phyloP scores from a whole-genome alignment of 1,140 invertebrate species.

The Lepidotrigona ventralis region DNA sequence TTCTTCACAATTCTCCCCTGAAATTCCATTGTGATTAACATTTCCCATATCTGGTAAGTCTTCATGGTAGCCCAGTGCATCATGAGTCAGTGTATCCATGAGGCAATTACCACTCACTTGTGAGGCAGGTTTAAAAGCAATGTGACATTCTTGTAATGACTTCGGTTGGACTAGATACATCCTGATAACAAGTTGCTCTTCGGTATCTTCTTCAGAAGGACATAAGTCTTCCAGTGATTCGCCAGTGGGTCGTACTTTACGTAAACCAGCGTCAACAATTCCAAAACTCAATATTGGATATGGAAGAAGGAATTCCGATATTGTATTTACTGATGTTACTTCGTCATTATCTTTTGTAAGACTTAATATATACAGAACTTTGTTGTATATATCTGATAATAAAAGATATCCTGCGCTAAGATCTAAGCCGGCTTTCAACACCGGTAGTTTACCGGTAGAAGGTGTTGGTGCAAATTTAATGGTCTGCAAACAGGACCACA shows the following conservation, averaged over 20 bases:
- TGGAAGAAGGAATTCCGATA: conserved; percentile 91
- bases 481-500: conserved; percentile 95
- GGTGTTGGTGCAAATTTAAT: conserved; percentile 84
- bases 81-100: conserved; percentile 71
- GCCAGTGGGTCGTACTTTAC: conserved; percentile 71
- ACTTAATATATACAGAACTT: conserved; percentile 89
- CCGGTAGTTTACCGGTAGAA: conserved; percentile 71
- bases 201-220: conserved; percentile 73
- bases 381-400: conserved; percentile 90
- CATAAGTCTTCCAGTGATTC: conserved; percentile 77
- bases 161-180: conserved; percentile 94
- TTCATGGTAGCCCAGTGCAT: conserved; percentile 74
- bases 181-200: conserved; percentile 82
- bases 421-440: conserved; percentile 90
- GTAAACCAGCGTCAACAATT: conserved; percentile 87
- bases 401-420: conserved; percentile 90
- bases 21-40: conserved; percentile 77
- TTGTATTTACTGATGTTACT: conserved; percentile 82
- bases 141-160: conserved; percentile 91
- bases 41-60: conserved; percentile 69
- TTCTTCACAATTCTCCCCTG: conserved; percentile 80
- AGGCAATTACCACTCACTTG: conserved; percentile 60
- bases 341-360: conserved; percentile 82
- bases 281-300: conserved; percentile 92
- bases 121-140: conserved; percentile 85